Conservation (phyloP, 2,888 invertebrate species). For the Syrphus vitripennis region DNA sequence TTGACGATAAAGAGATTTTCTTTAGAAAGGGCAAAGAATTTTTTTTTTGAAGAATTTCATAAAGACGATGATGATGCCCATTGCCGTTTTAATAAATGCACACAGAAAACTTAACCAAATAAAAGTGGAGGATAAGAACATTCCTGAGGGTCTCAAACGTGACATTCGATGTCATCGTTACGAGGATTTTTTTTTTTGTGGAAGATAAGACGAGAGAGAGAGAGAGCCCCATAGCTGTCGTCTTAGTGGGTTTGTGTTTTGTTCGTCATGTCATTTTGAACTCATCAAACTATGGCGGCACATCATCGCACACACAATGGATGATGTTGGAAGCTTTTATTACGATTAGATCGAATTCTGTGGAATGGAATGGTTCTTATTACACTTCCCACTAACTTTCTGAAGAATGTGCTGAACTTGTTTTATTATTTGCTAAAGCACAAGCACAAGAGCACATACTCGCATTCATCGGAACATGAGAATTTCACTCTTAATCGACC, state of each 20-base stretch:
- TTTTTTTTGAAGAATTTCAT: slow-evolving; percentile 57
- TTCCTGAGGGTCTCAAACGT: slow-evolving; percentile 46
- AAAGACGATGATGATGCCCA: slow-evolving; percentile 48
- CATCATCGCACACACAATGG: neutral
- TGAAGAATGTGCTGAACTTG: slow-evolving; percentile 33
- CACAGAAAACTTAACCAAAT: slow-evolving; percentile 35
- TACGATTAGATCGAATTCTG: slow-evolving; percentile 38
- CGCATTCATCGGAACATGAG: neutral
- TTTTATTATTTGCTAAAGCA: slow-evolving; percentile 20
- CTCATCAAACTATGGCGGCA: slow-evolving; percentile 20
- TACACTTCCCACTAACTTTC: neutral
- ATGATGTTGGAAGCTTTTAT: slow-evolving; percentile 24
- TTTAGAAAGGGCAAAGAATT: slow-evolving; percentile 40
- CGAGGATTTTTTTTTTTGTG: slow-evolving; percentile 1
- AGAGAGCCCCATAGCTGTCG: slow-evolving; percentile 3
- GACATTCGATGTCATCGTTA: slow-evolving; percentile 48
- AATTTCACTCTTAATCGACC: slow-evolving; percentile 28
- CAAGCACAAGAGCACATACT: neutral
- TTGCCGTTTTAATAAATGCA: slow-evolving; percentile 59
- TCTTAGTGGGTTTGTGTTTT: neutral
- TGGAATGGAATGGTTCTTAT: slow-evolving; percentile 4
- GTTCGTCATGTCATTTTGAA: neutral
- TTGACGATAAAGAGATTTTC: neutral
- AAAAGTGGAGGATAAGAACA: slow-evolving; percentile 37
- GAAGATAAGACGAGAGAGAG: neutral